phyloP scores from a whole-genome alignment of 2,113 vertebrate genomes.

The Sitta europaea region DNA sequence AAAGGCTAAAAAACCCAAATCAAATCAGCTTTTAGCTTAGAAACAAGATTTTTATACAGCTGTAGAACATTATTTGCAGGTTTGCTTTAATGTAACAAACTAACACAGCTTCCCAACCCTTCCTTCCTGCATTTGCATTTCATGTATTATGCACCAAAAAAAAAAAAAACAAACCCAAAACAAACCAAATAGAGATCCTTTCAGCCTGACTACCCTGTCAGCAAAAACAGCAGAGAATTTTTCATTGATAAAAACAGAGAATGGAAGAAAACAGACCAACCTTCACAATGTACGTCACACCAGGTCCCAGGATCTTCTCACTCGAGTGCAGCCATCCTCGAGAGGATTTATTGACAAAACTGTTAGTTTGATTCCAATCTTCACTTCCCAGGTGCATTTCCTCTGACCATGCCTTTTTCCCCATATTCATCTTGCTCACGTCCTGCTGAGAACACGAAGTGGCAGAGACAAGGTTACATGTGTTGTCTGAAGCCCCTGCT shows the following conservation, averaged over 20 bases:
- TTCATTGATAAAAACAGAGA: slow-evolving; percentile 71
- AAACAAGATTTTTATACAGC: background rate
- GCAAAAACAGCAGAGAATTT: slow-evolving; percentile 20
- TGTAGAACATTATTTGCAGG: background rate
- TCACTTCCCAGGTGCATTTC: slow-evolving; percentile 77
- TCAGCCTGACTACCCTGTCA: slow-evolving; percentile 19
- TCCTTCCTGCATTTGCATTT: slow-evolving; percentile 21
- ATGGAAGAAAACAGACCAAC: slow-evolving; percentile 77
- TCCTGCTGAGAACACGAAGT: slow-evolving; percentile 84
- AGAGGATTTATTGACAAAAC: slow-evolving; percentile 82
- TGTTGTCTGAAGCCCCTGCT: slow-evolving; percentile 79
- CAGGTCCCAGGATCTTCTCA: slow-evolving; percentile 95
- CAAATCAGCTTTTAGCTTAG: background rate
- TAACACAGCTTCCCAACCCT: slow-evolving; percentile 2
- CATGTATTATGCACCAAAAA: slow-evolving; percentile 2
- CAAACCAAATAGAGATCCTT: slow-evolving; percentile 1
- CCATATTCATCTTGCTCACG: slow-evolving; percentile 76
- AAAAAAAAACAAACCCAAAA: background rate
- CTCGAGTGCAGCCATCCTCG: slow-evolving; percentile 87
- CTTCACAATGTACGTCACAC: slow-evolving; percentile 97
- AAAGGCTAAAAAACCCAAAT: background rate
- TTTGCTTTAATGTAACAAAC: slow-evolving; percentile 23
- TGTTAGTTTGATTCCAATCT: slow-evolving; percentile 80
- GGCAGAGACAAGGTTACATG: slow-evolving; percentile 79
- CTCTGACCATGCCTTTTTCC: slow-evolving; percentile 82